Evolutionary conservation across 2,797 vertebrate genomes (phyloP).

Genomic region (Sebastes elongatus): DNA sequence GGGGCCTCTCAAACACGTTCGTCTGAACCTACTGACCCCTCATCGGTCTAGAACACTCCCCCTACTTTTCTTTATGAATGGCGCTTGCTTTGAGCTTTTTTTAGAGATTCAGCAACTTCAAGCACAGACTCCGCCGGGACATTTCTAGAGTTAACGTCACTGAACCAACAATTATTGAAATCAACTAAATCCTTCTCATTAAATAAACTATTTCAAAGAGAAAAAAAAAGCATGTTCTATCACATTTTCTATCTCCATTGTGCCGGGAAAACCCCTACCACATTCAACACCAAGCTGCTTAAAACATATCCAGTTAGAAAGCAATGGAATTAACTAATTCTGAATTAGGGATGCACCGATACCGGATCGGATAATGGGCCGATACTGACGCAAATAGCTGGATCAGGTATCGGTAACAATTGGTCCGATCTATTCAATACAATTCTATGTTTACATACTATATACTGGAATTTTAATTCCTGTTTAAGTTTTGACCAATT

Average conservation of each 20-base stretch:
- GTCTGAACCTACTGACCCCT: conserved; percentile 49
- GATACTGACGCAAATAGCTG: no score
- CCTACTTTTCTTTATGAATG: conserved; percentile 10
- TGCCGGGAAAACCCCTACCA: neutral
- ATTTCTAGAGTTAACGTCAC: neutral
- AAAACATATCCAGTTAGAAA: neutral
- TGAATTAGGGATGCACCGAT: neutral
- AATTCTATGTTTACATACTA: neutral
- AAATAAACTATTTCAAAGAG: neutral
- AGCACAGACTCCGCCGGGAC: neutral
- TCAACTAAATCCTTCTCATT: neutral
- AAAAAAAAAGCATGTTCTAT: neutral
- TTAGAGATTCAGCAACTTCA: neutral
- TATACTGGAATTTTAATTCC: neutral
- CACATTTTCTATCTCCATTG: neutral
- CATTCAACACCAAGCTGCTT: neutral
- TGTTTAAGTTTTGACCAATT: no score
- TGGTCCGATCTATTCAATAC: fast-evolving
- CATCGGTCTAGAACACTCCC: neutral
- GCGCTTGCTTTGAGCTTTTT: neutral
- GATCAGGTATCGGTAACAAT: fast-evolving
- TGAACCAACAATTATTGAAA: neutral
- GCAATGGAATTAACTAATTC: neutral
- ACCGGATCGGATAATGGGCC: neutral
- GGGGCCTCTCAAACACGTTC: conserved; percentile 6